A percentile compares a stretch with the other conserved stretches of the same genome.
Conservation (phyloP, 1,140 invertebrate genomes). For the Zaprionus nigranus region DNA sequence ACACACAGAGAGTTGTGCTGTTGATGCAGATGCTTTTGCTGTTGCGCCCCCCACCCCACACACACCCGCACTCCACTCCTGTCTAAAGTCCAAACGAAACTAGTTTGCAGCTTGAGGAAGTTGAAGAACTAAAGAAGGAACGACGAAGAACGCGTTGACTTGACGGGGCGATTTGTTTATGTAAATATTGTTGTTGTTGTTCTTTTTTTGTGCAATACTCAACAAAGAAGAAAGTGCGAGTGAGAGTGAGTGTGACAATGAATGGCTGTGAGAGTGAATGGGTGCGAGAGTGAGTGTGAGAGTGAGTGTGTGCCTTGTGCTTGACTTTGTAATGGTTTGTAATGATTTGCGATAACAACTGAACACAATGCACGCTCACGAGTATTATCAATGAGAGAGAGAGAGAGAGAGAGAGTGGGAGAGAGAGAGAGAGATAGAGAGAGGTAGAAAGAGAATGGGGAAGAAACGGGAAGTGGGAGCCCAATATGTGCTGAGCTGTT, state of each 20-base stretch:
- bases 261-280: too few species aligned
- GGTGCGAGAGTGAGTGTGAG: not conserved
- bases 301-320: constrained; percentile 16
- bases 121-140: not conserved
- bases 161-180: constrained; percentile 37
- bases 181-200: constrained; percentile 21
- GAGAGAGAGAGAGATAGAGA: not conserved
- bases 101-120: constrained; percentile 23
- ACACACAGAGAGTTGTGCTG: not conserved
- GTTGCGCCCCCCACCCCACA: not conserved
- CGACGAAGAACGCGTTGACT: not conserved
- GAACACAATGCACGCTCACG: constrained; percentile 4
- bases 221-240: constrained; percentile 28
- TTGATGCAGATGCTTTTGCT: constrained; percentile 20
- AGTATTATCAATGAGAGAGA: constrained; percentile 32
- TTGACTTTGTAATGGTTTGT: constrained; percentile 51
- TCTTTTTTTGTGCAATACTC: constrained; percentile 21
- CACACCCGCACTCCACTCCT: not conserved
- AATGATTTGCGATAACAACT: constrained; percentile 50
- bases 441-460: too few species aligned
- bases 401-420: not conserved
- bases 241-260: constrained; percentile 8
- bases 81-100: constrained; percentile 28
- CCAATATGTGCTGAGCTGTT: not conserved
- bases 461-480: not conserved